Evolutionary conservation across 1,140 invertebrate genomes (phyloP).

Genomic region (Battus philenor): DNA sequence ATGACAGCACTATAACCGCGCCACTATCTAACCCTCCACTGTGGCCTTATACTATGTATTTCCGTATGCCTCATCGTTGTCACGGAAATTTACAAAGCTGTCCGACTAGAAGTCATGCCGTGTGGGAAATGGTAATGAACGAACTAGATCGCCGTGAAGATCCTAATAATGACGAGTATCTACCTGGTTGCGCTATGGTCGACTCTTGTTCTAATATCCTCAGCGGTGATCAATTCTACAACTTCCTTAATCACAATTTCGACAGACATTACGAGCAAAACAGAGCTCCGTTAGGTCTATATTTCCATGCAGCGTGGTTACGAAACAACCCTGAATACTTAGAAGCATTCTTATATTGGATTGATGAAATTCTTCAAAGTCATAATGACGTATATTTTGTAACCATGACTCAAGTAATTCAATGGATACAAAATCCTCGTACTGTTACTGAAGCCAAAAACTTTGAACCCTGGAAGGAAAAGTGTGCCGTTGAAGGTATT

Average conservation of each 20-base stretch:
- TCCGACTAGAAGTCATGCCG: slow-evolving; percentile 93
- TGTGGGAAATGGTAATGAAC: slow-evolving; percentile 99
- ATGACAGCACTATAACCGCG: slow-evolving; percentile 96
- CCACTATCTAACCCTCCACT: slow-evolving; percentile 93
- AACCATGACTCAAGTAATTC: slow-evolving; percentile 97
- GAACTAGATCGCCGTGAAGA: slow-evolving; percentile 95
- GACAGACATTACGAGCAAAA: slow-evolving; percentile 96
- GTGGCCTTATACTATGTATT: slow-evolving; percentile 99
- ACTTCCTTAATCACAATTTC: slow-evolving; percentile 97
- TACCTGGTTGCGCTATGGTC: slow-evolving; percentile 97
- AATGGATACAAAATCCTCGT: slow-evolving; percentile 96
- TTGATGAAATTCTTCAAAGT: slow-evolving; percentile 91
- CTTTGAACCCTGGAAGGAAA: slow-evolving; percentile 96
- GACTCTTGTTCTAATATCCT: slow-evolving; percentile 97
- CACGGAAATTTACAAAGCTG: slow-evolving; percentile 96
- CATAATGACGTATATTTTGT: slow-evolving; percentile 97
- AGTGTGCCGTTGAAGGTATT: slow-evolving; percentile 87
- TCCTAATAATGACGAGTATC: slow-evolving; percentile 92
- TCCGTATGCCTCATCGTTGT: slow-evolving; percentile 96
- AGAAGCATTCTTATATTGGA: slow-evolving; percentile 95
- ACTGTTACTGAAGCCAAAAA: slow-evolving; percentile 90
- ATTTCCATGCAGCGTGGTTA: slow-evolving; percentile 97
- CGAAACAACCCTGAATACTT: slow-evolving; percentile 96
- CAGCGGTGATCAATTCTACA: slow-evolving; percentile 95
- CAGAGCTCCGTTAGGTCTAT: slow-evolving; percentile 93